Evolutionary conservation across 2,113 vertebrate genomes (phyloP), one percentile per base, ranked within the genome.

Genomic region (Cettia cetti): DNA sequence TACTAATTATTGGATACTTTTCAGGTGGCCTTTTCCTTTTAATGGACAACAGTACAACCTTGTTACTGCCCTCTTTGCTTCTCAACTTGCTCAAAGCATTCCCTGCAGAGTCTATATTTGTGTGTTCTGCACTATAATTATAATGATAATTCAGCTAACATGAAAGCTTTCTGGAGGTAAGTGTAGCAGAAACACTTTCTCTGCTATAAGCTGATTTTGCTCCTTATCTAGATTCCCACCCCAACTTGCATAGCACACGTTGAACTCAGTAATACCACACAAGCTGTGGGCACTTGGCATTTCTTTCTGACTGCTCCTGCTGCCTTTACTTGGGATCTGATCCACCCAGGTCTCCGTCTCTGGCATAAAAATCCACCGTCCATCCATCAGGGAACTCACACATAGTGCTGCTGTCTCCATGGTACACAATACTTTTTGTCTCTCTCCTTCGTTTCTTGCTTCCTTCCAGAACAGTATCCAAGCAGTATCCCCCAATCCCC

Each of bases 71-170:
- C 54, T 57, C 42, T 82, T 47, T 53, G 68, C 76, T 86, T 95
- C 90, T 77, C 69, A 78, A 1, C 12, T 54, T 45, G 24, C 69
- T 94, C 59, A 86, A 60, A 86, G 80, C 37, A 71, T 85, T 93
- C 19, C 14, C 68, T 45, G 20, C 61, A 59, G 21, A 89, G 64
- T 50, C 15, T 77, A 11, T 74, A 26, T 86, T 90, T 89, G n/a
- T 76, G 45, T 49, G 31, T 65, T 82, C 83, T 90, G 54, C 2
- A 2, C 37, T 80, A 7, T 80, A 94, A 80, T 95, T 95, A 74
- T 22, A 26, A 54, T 68, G 91, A 77, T 82, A 95, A 88, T 83
- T 95, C 54, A 86, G 83, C 59, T 61, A 61, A 83, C 63, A 70
- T 74, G 81, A 89, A 83, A 94, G 79, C 45, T 59, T 71, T 60